Conservation (phyloP, 2,113 vertebrate species). For the Cynocephalus volans region DNA sequence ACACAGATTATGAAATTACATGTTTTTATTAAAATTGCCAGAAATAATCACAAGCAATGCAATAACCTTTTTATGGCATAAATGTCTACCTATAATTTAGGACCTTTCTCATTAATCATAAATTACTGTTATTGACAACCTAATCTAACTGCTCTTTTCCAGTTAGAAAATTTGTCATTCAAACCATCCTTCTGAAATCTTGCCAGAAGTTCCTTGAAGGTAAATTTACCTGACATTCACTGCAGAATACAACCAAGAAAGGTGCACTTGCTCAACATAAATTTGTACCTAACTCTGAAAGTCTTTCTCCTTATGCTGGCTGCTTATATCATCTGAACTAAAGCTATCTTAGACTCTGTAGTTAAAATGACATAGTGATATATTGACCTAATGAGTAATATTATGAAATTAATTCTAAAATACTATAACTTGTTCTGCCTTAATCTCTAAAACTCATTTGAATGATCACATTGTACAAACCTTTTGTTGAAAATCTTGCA, state of each 20-base stretch:
- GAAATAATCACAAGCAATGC: constrained; percentile 10
- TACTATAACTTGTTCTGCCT: constrained; percentile 65
- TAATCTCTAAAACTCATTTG: constrained; percentile 74
- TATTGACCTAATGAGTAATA: constrained; percentile 76
- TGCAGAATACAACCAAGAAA: not conserved
- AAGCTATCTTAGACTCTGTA: constrained; percentile 9
- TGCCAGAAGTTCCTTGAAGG: constrained; percentile 46
- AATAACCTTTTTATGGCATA: constrained; percentile 47
- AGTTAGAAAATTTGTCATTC: constrained; percentile 34
- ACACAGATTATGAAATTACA: not conserved
- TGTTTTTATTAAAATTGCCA: constrained; percentile 54
- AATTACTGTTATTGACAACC: constrained; percentile 33
- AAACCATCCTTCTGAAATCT: constrained; percentile 50
- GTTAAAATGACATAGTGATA: constrained; percentile 72
- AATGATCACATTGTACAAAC: constrained; percentile 65
- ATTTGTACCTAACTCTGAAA: not conserved
- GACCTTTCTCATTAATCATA: constrained; percentile 29
- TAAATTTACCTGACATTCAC: not conserved
- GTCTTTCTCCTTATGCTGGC: not conserved
- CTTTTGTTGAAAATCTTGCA: constrained; percentile 64
- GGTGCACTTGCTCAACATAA: not conserved
- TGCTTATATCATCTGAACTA: not conserved
- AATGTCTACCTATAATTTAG: constrained; percentile 42
- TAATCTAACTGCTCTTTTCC: not conserved
- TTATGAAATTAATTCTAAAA: constrained; percentile 77